These are phyloP conservation scores for Cyphomyrus discorhynchus DNA, from an alignment of 2,113 vertebrate genomes.

Conservation along the genomic window DNA sequence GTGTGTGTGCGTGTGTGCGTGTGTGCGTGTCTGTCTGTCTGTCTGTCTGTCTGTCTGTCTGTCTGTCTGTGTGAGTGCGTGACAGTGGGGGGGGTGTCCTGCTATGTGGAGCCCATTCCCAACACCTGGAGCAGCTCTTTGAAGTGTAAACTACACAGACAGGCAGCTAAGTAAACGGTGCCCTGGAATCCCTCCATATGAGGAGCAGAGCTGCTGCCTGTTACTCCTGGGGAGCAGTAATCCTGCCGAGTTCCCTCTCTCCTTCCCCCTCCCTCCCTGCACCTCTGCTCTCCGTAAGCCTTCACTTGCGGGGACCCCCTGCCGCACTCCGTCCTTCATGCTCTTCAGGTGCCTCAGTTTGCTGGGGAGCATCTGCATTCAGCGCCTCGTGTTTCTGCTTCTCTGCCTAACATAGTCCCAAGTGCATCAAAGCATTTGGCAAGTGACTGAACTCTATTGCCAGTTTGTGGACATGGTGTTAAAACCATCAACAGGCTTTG, in stretches of 20 bases:
- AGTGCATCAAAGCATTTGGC: background rate
- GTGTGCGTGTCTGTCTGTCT: no score
- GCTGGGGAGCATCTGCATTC: background rate
- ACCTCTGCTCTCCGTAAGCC: background rate
- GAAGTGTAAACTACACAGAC: constrained; percentile 42
- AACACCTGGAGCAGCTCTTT: constrained; percentile 50
- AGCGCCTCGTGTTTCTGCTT: background rate
- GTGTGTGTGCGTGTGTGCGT: no score
- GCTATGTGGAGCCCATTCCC: background rate
- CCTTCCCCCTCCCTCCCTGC: background rate
- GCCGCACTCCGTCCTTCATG: background rate
- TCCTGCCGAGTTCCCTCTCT: constrained; percentile 21
- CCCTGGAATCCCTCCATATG: constrained; percentile 35
- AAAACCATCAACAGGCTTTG: background rate
- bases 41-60: no score
- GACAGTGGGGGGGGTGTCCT: background rate
- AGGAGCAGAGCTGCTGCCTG: constrained; percentile 32
- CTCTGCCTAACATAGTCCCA: background rate
- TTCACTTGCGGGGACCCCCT: background rate
- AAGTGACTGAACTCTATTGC: background rate
- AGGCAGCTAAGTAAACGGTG: constrained; percentile 30
- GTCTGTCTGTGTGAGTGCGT: no score
- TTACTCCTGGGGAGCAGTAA: constrained; percentile 27
- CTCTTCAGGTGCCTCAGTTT: background rate
- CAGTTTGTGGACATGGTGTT: background rate